Evolutionary conservation across 2,888 invertebrate species (phyloP), one percentile per base, ranked within the genome.

Genomic region (Tineola bisselliella): DNA sequence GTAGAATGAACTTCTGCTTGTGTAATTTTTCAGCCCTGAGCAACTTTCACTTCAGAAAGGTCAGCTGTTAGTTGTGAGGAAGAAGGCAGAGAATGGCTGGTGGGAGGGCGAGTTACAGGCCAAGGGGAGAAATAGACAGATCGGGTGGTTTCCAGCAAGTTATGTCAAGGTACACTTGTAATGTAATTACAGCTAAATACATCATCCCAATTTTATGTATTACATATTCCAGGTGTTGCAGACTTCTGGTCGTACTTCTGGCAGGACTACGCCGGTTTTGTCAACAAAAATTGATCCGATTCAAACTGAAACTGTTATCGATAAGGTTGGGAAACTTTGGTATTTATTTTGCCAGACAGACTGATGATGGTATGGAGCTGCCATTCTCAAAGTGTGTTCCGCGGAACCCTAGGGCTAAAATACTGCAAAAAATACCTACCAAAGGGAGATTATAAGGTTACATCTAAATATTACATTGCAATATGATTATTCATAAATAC

Each of bases 91-190:
- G 68, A 95, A 95, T 58, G 99, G 99, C 17, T 99, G 99, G 99
- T 99, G 99, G 99, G 99, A 99, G 86, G 99, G 99, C 0, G 99
- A 99, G 81, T 82, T 98, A 52, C 98, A 98, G 86, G 97, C 91
- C 1, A 92, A 92, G 72, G 97, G 98, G 0, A 91, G 95, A 69
- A 95, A 95, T 75, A 87, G 95, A 38, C 96, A 97, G 80, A 92
- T 97, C 38, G 99, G 99, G 1, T 99, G 99, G 99, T 99, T 99
- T 86, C 99, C 99, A 0, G 99, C 98, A 25, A 96, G 96, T 63
- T 99, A 99, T 74, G 97, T 99, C 8, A 98, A 98, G 88, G 89
- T 91, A 63, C 25, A n/a, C n/a, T n/a, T n/a, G n/a, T n/a, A n/a
- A n/a, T n/a, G n/a, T n/a, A n/a, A n/a, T n/a, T n/a, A n/a, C n/a